Base-by-base conservation (phyloP, 2,797 vertebrate genomes). In the Periophthalmus magnuspinnatus region DNA sequence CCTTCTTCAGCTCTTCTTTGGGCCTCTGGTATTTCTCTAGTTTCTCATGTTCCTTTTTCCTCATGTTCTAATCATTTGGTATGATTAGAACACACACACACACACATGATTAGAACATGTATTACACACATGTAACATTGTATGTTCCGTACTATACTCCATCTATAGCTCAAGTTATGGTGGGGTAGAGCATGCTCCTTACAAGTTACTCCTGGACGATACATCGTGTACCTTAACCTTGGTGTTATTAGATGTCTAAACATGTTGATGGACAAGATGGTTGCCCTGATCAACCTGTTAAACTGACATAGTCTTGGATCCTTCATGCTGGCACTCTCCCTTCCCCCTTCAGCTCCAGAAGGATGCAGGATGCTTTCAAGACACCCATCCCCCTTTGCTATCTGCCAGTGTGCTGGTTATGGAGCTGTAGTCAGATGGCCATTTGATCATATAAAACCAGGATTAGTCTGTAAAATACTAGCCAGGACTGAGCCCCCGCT, bases 351-450 rank as follows among this genome's bases (percentile, higher is more conserved):
- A 74, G 68, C 76, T 76, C 74, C 81, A 84, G 76, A 84, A 74
- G 71, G 77, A 81, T 68, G 66, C 22, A 2, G 47, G 74, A 78
- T 73, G 72, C 71, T 76, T 73, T 75, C 67, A 77, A 70, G 78
- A 76, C 54, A n/a, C 81, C 81, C 81, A 78, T 54, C 81, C 81
- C 75, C 81, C 71, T 21, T 73, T 56, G 73, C 13, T 48, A 5
- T 55, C 52, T 65, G 21, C 70, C 75, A 21, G 72, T 68, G 79
- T 73, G 71, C 76, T 79, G 74, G 55, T 79, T 80, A 75, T 70
- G 66, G 76, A 81, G 77, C 79, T 70, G 80, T 64, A 79, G 82
- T 89, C 79, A 86, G 86, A 88, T 84, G 81, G 80, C 72, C 36
- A 47, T 58, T 72, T 48, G 67, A 88, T 83, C 76, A 78, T 73